Base-by-base conservation (phyloP, 2,888 invertebrate species). In the Holacanthella duospinosa region DNA sequence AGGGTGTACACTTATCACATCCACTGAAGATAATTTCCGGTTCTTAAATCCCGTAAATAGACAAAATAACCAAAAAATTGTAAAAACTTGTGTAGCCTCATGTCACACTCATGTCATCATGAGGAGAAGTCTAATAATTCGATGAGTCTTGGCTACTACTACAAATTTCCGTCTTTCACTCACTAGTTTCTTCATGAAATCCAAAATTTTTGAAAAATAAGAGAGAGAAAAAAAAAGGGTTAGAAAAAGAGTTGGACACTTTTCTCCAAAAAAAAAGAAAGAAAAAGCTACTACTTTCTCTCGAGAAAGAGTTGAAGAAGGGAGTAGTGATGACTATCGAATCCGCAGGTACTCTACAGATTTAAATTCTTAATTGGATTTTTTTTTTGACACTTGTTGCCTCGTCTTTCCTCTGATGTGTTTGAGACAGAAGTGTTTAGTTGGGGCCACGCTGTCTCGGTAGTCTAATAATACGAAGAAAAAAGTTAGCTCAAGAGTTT, bases 371-470 rank as follows among this genome's bases (percentile, higher is more conserved):
- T 48, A 48, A 48, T 48, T 48, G 48, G n/a, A n/a, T 16, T 48
- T n/a, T 48, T 48, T 21, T 21, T 16, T 21, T 48, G n/a, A n/a
- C n/a, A n/a, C n/a, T n/a, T n/a, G n/a, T n/a, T n/a, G n/a, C n/a
- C 48, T 48, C 19, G 48, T 48, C 48, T 21, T 48, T 48, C 48
- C 48, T 48, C 48, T 21, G 12, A 48, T 21, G 12, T 48, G 12
- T 9, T 48, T 21, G 12, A 48, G 48, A 48, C 48, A 16, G 19
- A 48, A 48, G 48, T 48, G 48, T 48, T 48, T 48, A 16, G 48
- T 21, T 48, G 48, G 48, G 48, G 48, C 48, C 48, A 48, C 48
- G 48, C 48, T 48, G 48, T 48, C 48, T 48, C 48, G 48, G 48
- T 48, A 48, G 48, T 48, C 48, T 48, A 48, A 48, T 48, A 48